Evolutionary conservation across 2,113 vertebrate species (phyloP).

Genomic region (Ondatra zibethicus): DNA sequence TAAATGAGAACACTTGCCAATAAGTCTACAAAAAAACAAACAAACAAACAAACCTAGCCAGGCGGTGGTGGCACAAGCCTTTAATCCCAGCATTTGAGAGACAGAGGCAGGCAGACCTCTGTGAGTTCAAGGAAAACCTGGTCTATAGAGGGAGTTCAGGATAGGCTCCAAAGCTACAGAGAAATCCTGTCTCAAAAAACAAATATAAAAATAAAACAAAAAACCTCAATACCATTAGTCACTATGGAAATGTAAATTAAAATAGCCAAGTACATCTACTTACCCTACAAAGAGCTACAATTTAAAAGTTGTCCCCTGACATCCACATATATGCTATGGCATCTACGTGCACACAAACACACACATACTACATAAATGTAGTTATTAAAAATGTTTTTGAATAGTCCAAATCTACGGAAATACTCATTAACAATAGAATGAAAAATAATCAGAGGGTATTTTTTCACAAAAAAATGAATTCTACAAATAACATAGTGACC

Average conservation of each 20-base stretch:
- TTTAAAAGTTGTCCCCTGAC: background rate
- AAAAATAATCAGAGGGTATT: background rate
- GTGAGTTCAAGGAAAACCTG: no score
- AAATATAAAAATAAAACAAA: background rate
- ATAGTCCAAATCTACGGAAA: background rate
- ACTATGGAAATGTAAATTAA: constrained; percentile 4
- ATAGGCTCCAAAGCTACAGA: no score
- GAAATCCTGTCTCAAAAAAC: no score
- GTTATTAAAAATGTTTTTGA: background rate
- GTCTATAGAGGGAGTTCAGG: no score
- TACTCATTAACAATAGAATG: background rate
- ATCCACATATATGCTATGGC: background rate
- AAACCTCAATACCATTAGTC: background rate
- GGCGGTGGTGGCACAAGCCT: no score
- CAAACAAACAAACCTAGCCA: no score
- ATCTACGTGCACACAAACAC: background rate
- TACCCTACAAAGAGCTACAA: background rate
- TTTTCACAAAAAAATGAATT: background rate
- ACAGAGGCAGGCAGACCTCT: no score
- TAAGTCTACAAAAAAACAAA: background rate
- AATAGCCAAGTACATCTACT: background rate
- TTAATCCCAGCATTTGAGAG: no score
- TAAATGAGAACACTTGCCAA: background rate
- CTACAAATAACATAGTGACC: background rate
- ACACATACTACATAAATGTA: background rate